These are phyloP conservation scores for Latheticus oryzae DNA, from an alignment of 2,888 invertebrate genomes.

Conservation along the genomic window DNA sequence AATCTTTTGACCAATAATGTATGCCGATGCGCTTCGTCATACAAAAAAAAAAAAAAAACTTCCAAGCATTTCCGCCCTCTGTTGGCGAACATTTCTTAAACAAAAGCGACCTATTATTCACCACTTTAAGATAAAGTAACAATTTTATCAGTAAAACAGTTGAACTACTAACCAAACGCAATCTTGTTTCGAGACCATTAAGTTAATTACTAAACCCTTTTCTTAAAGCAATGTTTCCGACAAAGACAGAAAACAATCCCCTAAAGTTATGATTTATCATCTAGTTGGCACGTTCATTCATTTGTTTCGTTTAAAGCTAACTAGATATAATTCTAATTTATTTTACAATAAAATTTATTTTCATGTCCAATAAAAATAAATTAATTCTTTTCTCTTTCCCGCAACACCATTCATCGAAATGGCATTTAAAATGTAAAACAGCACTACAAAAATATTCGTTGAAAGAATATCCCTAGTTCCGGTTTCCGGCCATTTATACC, in stretches of 20 bases:
- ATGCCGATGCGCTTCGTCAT: slow-evolving; percentile 59
- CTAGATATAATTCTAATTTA: slow-evolving; percentile 46
- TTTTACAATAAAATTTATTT: too few species aligned
- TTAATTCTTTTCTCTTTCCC: too few species aligned
- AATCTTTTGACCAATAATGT: slow-evolving; percentile 66
- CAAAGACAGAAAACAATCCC: slow-evolving; percentile 42
- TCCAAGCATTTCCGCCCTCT: slow-evolving; percentile 26
- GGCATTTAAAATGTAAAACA: slow-evolving; percentile 58
- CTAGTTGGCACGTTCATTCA: slow-evolving; percentile 48
- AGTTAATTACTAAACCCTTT: slow-evolving; percentile 65
- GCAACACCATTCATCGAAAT: slow-evolving; percentile 49
- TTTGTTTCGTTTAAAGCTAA: slow-evolving; percentile 55
- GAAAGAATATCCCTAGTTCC: slow-evolving; percentile 62
- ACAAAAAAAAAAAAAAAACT: too few species aligned
- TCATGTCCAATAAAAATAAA: too few species aligned
- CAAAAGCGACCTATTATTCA: slow-evolving; percentile 54
- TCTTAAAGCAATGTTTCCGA: slow-evolving; percentile 47
- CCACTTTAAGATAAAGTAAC: slow-evolving; percentile 63
- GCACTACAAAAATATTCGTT: slow-evolving; percentile 63
- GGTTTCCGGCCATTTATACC: slow-evolving; percentile 63
- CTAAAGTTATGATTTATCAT: slow-evolving; percentile 49
- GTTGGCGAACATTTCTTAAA: too few species aligned
- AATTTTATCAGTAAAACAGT: slow-evolving; percentile 65
- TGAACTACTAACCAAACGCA: slow-evolving; percentile 66
- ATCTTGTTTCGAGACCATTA: slow-evolving; percentile 68